Evolutionary conservation across 2,797 vertebrate species (phyloP).

Genomic region (Gallinago nigripennis): DNA sequence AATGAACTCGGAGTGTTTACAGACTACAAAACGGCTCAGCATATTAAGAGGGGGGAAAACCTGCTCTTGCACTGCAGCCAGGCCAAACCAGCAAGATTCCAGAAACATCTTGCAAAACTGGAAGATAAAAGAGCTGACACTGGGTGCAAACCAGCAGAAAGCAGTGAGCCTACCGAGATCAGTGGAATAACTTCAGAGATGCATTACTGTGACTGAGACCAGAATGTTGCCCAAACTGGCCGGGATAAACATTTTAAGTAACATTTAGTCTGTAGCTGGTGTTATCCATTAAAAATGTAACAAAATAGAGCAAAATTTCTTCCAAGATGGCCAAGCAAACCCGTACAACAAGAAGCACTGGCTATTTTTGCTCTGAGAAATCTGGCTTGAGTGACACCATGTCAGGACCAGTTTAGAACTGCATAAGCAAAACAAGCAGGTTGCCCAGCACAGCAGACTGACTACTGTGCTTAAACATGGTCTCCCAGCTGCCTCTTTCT

Average conservation of each 20-base stretch:
- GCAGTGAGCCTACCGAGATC: background rate
- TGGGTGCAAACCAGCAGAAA: background rate
- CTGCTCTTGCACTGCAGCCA: background rate
- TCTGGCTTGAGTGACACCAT: background rate
- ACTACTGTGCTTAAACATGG: rapidly evolving
- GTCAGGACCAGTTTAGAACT: background rate
- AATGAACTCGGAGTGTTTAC: background rate
- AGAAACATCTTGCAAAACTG: background rate
- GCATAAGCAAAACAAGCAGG: background rate
- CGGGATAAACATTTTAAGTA: background rate
- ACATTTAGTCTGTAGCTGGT: background rate
- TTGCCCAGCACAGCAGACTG: background rate
- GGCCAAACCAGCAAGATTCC: background rate
- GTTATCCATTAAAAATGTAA: background rate
- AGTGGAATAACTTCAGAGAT: background rate
- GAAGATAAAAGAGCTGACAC: background rate
- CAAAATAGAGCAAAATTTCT: background rate
- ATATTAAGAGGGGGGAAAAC: background rate
- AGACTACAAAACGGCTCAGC: background rate
- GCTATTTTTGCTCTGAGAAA: background rate
- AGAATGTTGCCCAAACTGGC: background rate
- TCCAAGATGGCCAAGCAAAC: background rate
- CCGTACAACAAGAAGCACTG: background rate
- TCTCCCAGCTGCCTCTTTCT: background rate
- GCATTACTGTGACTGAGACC: background rate